phyloP scores from a whole-genome alignment of 2,888 invertebrate species.

The Stomorhina lunata region DNA sequence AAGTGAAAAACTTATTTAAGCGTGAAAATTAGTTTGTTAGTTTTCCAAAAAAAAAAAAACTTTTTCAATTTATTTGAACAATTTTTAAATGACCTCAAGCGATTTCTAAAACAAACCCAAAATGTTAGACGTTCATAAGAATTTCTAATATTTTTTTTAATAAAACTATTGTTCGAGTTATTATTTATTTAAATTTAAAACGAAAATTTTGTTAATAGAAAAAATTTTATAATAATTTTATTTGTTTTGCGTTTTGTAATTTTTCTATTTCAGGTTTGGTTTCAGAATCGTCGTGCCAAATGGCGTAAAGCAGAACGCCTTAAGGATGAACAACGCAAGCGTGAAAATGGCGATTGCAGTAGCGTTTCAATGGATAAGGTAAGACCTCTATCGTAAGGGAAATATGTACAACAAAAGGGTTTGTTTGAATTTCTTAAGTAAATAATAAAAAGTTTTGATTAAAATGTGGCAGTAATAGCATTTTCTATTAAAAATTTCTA shows the following conservation, averaged over 20 bases:
- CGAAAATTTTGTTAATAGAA: conserved; percentile 24
- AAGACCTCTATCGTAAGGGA: too few relatives aligned
- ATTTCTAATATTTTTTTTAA: neutral
- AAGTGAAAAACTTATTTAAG: conserved; percentile 53
- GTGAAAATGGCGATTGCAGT: conserved; percentile 85
- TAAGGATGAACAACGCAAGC: conserved; percentile 93
- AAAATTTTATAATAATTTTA: conserved; percentile 36
- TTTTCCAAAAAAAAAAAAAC: conserved; percentile 51
- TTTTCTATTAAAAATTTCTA: neutral
- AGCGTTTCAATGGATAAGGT: conserved; percentile 83
- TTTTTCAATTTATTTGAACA: conserved; percentile 62
- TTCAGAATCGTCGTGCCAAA: conserved; percentile 94
- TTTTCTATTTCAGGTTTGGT: conserved; percentile 95
- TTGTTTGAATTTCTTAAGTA: too few relatives aligned
- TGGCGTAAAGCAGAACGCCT: conserved; percentile 95
- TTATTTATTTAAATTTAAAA: conserved; percentile 41
- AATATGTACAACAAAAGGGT: too few relatives aligned
- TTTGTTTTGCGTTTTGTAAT: conserved; percentile 35
- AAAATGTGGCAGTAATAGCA: neutral
- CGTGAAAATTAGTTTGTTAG: conserved; percentile 46
- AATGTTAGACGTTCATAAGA: conserved; percentile 9
- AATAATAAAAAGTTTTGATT: neutral
- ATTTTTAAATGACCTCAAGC: conserved; percentile 34
- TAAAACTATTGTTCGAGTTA: conserved; percentile 18
- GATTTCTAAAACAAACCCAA: conserved; percentile 20